Base-by-base conservation (phyloP, 2,888 invertebrate genomes). In the Thera obeliscata region DNA sequence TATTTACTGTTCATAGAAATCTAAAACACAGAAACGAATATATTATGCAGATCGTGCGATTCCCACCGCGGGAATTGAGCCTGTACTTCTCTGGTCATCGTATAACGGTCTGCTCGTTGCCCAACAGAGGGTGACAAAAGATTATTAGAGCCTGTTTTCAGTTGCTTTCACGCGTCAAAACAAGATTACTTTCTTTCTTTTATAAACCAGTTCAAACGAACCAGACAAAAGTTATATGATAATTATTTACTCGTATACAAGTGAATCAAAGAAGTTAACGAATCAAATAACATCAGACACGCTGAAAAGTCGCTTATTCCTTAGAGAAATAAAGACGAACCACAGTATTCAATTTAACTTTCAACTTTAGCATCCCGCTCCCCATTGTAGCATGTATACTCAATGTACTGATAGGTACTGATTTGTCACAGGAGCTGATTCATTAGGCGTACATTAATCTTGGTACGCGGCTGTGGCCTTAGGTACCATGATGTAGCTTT, bases 341-440 rank as follows among this genome's bases (percentile, higher is more conserved):
- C 55, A 56, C 36, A 50, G 9, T 56, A 55, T 68, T 59, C 59
- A 69, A 62, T 63, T 69, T 57, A 38, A 60, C 56, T 67, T 67
- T 56, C 49, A 71, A 73, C 71, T 70, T 73, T 52, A 61, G 69
- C 62, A 69, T 61, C 66, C 61, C 49, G 64, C 66, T 70, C 74
- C 76, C 77, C 78, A 72, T 70, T 56, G 65, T 71, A 60, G 64
- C 62, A 61, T 70, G 75, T 22, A 22, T 22, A 22, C 22, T 22
- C 22, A 22, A 22, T 22, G 22, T 57, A 46, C 67, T 56, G 22
- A 59, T 78, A 78, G 74, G 80, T 80, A 81, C 87, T 87, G 88
- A 90, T 91, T 90, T 90, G 90, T 90, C 89, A 87, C 87, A 80
- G 79, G 74, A 83, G 88, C 89, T 89, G 89, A 90, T 89, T 90